phyloP scores from a whole-genome alignment of 2,113 vertebrate genomes.

The Oriolus oriolus region DNA sequence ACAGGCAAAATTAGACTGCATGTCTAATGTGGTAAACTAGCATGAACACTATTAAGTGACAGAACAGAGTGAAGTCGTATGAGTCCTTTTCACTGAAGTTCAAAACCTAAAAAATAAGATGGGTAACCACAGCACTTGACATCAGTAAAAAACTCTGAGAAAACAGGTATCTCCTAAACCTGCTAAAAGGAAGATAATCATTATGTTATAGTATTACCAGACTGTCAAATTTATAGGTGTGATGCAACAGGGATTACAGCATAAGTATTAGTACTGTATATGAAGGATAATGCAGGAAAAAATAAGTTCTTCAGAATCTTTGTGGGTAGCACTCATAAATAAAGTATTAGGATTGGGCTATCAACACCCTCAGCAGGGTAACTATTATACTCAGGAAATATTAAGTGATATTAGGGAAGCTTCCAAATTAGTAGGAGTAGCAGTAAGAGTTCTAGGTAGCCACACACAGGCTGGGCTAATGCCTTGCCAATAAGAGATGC shows the following conservation, averaged over 20 bases:
- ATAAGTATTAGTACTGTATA: not conserved
- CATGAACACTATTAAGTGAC: not conserved
- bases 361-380: not conserved
- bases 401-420: not conserved
- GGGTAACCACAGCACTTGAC: not conserved
- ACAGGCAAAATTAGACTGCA: not conserved
- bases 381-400: not conserved
- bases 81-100: not conserved
- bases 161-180: not conserved
- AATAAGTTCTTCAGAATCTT: not conserved
- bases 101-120: not conserved
- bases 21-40: fast-evolving
- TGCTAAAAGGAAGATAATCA: not conserved
- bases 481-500: not conserved
- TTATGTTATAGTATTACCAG: not conserved
- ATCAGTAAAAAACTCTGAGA: not conserved
- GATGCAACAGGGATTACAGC: not conserved
- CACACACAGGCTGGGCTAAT: not conserved
- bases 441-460: not conserved
- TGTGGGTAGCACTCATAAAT: not conserved
- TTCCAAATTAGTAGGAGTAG: not conserved
- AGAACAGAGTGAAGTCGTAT: not conserved
- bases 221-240: not conserved
- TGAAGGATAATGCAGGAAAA: not conserved
- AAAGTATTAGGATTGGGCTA: not conserved